Evolutionary conservation across 64 coral and sea anemone species (phyloP).

Genomic region (Stylophora pistillata): DNA sequence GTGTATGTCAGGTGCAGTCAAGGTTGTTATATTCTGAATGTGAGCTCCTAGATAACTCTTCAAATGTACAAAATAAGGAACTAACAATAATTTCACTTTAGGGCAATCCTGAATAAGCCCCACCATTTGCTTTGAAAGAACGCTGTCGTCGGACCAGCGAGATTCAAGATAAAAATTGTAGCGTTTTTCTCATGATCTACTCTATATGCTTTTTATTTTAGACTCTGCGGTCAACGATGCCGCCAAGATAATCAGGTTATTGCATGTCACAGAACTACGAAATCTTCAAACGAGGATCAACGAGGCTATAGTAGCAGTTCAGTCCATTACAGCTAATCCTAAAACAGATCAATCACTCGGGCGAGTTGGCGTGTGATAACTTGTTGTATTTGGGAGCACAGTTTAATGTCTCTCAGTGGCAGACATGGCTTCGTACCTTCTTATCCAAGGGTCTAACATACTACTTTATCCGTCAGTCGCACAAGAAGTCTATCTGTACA

Average conservation of each 20-base stretch:
- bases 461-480: background rate
- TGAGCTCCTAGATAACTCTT: too few species aligned
- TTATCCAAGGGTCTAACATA: background rate
- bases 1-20: too few species aligned
- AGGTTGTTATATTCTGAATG: too few species aligned
- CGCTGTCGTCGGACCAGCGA: too few species aligned
- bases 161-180: too few species aligned
- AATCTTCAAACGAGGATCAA: constrained; percentile 97
- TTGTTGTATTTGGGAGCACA: background rate
- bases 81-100: too few species aligned
- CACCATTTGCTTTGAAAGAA: too few species aligned
- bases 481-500: too few species aligned
- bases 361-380: constrained; percentile 71
- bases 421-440: background rate
- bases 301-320: constrained; percentile 91
- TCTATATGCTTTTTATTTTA: constrained; percentile 24
- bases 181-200: too few species aligned
- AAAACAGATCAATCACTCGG: constrained; percentile 95
- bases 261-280: constrained; percentile 85
- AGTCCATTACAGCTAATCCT: constrained; percentile 90
- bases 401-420: background rate
- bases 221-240: constrained; percentile 97
- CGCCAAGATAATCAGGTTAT: constrained; percentile 89
- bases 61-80: too few species aligned
- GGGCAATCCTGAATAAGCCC: too few species aligned